These are phyloP conservation scores for Muscina levida DNA, from an alignment of 2,888 invertebrate genomes.

Conservation along the genomic window DNA sequence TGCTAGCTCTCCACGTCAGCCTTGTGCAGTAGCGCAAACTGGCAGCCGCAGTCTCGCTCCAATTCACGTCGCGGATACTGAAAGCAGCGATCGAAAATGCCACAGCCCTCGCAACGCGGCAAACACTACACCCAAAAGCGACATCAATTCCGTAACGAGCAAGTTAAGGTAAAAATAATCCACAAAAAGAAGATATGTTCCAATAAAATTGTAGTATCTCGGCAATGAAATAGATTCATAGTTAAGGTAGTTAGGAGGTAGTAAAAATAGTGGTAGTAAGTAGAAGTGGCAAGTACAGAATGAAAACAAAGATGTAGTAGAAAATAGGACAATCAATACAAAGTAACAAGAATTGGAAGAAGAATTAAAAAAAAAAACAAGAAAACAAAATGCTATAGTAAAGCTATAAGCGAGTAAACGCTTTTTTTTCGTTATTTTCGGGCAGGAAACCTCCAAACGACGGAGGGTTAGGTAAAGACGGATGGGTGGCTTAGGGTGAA, in stretches of 20 bases:
- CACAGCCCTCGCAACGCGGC: constrained; percentile 89
- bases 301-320: too few species aligned
- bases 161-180: constrained; percentile 28
- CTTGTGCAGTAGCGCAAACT: constrained; percentile 93
- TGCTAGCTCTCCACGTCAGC: constrained; percentile 86
- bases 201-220: constrained; percentile 29
- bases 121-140: constrained; percentile 75
- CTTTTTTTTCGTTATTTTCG: constrained; percentile 7
- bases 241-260: constrained; percentile 4
- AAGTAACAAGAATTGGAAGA: background rate
- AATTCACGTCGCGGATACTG: constrained; percentile 87
- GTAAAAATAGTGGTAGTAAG: constrained; percentile 4
- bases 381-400: constrained; percentile 10
- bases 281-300: background rate
- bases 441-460: background rate
- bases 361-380: background rate
- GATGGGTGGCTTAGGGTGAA: background rate
- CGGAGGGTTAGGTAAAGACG: background rate
- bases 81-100: constrained; percentile 93
- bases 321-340: constrained; percentile 22
- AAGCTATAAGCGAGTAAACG: constrained; percentile 6
- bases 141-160: constrained; percentile 13
- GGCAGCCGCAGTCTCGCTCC: constrained; percentile 93
- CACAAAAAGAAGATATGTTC: constrained; percentile 33
- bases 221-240: background rate